phyloP scores from a whole-genome alignment of 2,797 vertebrate genomes.

The Alectoris magna region DNA sequence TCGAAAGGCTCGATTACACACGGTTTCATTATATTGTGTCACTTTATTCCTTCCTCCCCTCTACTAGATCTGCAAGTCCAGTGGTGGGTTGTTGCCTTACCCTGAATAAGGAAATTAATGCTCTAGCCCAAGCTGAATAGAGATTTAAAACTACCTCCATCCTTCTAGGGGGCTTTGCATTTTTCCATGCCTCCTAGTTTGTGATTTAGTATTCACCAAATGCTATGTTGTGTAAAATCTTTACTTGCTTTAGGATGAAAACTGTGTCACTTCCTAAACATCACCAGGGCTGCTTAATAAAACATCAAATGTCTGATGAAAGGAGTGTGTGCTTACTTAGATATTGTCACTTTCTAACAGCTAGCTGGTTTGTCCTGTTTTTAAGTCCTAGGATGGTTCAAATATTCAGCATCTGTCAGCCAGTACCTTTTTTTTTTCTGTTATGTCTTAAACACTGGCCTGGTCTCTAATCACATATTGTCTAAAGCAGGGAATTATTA shows the following conservation, averaged over 20 bases:
- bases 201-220: neutral
- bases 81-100: neutral
- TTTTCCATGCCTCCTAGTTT: neutral
- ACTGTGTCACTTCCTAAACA: neutral
- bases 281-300: slow-evolving; percentile 1
- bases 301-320: neutral
- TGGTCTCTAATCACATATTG: neutral
- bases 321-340: neutral
- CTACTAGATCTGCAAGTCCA: neutral
- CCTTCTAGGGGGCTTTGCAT: neutral
- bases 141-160: neutral
- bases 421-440: neutral
- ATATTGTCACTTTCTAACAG: neutral
- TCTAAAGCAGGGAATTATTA: neutral
- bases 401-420: neutral
- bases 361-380: neutral
- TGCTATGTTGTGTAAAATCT: neutral
- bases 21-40: neutral
- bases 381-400: neutral
- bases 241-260: neutral
- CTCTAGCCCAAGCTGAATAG: neutral
- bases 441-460: neutral
- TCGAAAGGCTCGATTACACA: rapidly evolving
- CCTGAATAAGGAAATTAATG: neutral
- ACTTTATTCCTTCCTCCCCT: neutral